Evolutionary conservation across 1,140 invertebrate species (phyloP), one percentile per base, ranked within the genome.

Genomic region (Tachypleus tridentatus): DNA sequence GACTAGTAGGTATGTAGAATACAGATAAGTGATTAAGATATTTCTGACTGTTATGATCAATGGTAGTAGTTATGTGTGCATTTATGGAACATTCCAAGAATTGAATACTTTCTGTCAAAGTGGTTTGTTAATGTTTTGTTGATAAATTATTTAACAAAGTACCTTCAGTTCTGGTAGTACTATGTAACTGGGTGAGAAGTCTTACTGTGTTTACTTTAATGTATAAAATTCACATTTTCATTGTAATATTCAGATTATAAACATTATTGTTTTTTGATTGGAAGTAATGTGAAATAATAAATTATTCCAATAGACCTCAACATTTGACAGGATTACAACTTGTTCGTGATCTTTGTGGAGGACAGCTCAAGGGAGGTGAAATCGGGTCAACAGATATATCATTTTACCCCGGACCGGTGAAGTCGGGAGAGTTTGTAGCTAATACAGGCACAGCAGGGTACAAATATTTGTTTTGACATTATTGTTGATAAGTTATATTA

Each of bases 321-420:
- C 91, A 95, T 82, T 76, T 94, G 65, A 86, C 86, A 79, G 91
- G 89, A 58, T 77, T 94, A 2, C 79, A 87, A 73, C 73, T 95
- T 61, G 81, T 88, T 2, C 78, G 79, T 62, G 81, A 88, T 61
- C 84, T 94, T 70, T 85, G 84, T 68, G 76, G 82, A 65, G 92
- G 85, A 0, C 77, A 80, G 70, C 77, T 92, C 3, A 77, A 74
- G 10, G 89, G 89, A 48, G 87, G 78, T 49, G 64, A 75, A 7
- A 78, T 91, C 54, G 83, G 85, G 5, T 93, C 91, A 6, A 87
- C 85, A 9, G 81, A 84, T 73, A 79, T 96, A 58, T 80, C 83
- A 70, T 92, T 93, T 73, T 73, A 77, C 58, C 91, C 92, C 1
- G 82, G 80, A 29, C 76, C 77, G 64, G 76, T 87, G 47, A 77